These are phyloP conservation scores for Drosophila fungiperda DNA, from an alignment of 2,888 invertebrate species.

Conservation along the genomic window DNA sequence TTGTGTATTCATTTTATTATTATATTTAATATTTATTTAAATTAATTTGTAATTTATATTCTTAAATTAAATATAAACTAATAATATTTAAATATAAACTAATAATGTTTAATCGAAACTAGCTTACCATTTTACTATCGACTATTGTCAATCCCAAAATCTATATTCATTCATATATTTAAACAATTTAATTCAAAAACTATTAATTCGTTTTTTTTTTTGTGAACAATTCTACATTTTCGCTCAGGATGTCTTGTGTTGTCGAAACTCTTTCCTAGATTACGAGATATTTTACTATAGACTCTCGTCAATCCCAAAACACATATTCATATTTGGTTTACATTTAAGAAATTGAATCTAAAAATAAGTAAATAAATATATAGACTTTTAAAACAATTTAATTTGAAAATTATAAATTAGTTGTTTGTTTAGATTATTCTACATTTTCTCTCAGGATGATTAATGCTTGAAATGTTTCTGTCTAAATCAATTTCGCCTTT, in stretches of 20 bases:
- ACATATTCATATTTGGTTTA: neutral
- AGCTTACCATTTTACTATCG: neutral
- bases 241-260: neutral
- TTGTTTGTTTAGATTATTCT: neutral
- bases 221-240: neutral
- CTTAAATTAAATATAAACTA: neutral
- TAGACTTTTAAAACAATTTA: neutral
- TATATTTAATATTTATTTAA: neutral
- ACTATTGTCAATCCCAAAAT: neutral
- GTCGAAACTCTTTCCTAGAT: neutral
- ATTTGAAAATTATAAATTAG: neutral
- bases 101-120: neutral
- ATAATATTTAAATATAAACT: neutral
- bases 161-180: no score
- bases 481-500: constrained; percentile 56
- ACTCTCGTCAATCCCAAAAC: neutral
- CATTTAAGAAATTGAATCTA: neutral
- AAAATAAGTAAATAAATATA: neutral
- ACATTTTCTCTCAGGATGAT: neutral
- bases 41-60: neutral
- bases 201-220: neutral
- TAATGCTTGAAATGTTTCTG: constrained; percentile 14
- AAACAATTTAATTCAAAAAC: neutral
- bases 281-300: neutral
- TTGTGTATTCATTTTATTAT: no score